Evolutionary conservation across 2,888 invertebrate species (phyloP), one percentile per base, ranked within the genome.

Genomic region (Drosophila prostipennis): DNA sequence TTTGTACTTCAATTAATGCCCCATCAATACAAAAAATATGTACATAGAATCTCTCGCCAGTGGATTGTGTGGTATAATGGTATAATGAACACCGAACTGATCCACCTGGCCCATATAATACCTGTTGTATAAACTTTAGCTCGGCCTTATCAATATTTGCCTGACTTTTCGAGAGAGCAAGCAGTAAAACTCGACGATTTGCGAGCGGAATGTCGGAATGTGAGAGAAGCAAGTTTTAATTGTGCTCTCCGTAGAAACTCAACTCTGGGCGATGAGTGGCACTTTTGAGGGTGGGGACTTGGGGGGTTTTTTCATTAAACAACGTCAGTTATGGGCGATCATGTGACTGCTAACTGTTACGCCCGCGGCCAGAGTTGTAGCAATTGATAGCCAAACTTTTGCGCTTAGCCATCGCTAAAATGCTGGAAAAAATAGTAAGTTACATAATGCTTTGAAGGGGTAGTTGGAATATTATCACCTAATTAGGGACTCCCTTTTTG

Each of bases 311-410:
- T 60, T 23, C 37, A 26, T 36, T 51, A 63, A 55, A 59, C 46
- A 39, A 29, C 51, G 46, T 57, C 55, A 43, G 65, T 59, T 71
- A 54, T 40, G 26, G 42, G 2, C 61, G 74, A 80, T 84, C 86
- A 87, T 86, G 88, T 87, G 86, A 84, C 71, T 69, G 57, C 34
- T 48, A 69, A 77, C 63, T 64, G 68, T 68, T 85, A 79, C 76
- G 71, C 48, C 68, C 51, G 45, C 53, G 23, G 61, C 53, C 51
- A 83, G 54, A 72, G 74, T 37, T 60, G 49, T 29, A 40, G 19
- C 16, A 14, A 36, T 39, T 14, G 43, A 42, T 32, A 52, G 29
- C 45, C 13, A 42, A 51, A 23, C 14, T 40, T 40, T 34, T 57
- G 29, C 8, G 45, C 26, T 14, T 46, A 5, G 29, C n/a, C n/a